phyloP scores from a whole-genome alignment of 2,888 invertebrate species.

The Caprella mutica region DNA sequence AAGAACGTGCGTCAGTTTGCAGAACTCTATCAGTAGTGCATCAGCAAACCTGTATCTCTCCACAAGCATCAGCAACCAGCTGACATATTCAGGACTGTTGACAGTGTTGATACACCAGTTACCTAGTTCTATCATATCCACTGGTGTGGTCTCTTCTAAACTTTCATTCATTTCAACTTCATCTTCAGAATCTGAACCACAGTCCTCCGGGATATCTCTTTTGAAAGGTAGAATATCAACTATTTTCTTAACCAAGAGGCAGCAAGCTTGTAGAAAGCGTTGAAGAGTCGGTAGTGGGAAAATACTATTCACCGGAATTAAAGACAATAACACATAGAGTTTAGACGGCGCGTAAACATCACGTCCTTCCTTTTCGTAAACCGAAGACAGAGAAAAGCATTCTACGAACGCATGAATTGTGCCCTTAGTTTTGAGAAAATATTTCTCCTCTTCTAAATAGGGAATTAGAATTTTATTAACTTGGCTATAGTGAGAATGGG shows the following conservation, averaged over 20 bases:
- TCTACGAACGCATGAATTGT: too few species aligned
- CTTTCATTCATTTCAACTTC: not conserved
- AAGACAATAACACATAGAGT: too few species aligned
- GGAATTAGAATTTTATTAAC: too few species aligned
- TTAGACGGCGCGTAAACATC: too few species aligned
- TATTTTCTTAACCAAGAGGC: not conserved
- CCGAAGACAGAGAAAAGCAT: too few species aligned
- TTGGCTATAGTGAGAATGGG: too few species aligned
- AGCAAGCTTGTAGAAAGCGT: not conserved
- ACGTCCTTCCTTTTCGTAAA: too few species aligned
- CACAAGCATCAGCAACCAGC: conserved; percentile 28
- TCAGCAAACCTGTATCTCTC: conserved; percentile 19
- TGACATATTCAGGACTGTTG: conserved; percentile 29
- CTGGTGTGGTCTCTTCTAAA: not conserved
- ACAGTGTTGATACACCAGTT: conserved; percentile 25
- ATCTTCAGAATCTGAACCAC: not conserved
- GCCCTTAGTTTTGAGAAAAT: too few species aligned
- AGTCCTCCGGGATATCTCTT: not conserved
- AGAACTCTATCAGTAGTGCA: conserved; percentile 24
- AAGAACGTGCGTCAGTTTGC: conserved; percentile 24
- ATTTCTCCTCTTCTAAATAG: too few species aligned
- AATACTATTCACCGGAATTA: too few species aligned
- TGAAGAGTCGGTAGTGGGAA: not conserved
- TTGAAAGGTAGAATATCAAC: not conserved
- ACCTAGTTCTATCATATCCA: conserved; percentile 13